Evolutionary conservation across 2,888 invertebrate species (phyloP).

Genomic region (Dermolepida albohirtum): DNA sequence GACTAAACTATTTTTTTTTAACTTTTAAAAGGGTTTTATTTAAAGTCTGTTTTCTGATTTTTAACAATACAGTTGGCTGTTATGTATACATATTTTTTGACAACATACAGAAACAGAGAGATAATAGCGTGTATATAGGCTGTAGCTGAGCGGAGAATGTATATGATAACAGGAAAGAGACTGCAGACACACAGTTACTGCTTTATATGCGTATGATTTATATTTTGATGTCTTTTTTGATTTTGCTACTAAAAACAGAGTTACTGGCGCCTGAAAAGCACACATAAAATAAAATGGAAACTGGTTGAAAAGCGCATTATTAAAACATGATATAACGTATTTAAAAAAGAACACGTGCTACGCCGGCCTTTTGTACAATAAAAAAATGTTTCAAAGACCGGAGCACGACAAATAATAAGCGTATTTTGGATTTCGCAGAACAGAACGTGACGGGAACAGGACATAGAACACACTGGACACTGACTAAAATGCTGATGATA

Average conservation of each 20-base stretch:
- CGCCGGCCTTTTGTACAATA: slow-evolving; percentile 52
- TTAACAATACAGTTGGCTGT: neutral
- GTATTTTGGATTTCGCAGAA: slow-evolving; percentile 25
- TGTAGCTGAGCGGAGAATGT: neutral
- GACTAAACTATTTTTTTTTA: too few species aligned
- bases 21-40: too few species aligned
- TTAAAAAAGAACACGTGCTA: slow-evolving; percentile 49
- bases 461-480: slow-evolving; percentile 54
- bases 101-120: neutral
- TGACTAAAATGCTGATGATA: slow-evolving; percentile 40
- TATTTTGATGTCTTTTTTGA: too few species aligned
- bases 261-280: slow-evolving; percentile 51
- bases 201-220: neutral
- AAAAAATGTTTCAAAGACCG: slow-evolving; percentile 41
- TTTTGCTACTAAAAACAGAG: slow-evolving; percentile 19
- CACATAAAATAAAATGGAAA: slow-evolving; percentile 33
- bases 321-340: neutral
- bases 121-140: neutral
- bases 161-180: neutral
- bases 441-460: slow-evolving; percentile 49
- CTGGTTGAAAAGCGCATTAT: neutral
- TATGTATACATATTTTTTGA: slow-evolving; percentile 5
- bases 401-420: neutral
- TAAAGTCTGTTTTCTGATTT: too few species aligned
- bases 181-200: slow-evolving; percentile 1